A percentile compares a stretch with the other conserved stretches of the same genome.
Evolutionary conservation across 1,140 invertebrate species (phyloP).

Genomic region (Chelonus insularis): DNA sequence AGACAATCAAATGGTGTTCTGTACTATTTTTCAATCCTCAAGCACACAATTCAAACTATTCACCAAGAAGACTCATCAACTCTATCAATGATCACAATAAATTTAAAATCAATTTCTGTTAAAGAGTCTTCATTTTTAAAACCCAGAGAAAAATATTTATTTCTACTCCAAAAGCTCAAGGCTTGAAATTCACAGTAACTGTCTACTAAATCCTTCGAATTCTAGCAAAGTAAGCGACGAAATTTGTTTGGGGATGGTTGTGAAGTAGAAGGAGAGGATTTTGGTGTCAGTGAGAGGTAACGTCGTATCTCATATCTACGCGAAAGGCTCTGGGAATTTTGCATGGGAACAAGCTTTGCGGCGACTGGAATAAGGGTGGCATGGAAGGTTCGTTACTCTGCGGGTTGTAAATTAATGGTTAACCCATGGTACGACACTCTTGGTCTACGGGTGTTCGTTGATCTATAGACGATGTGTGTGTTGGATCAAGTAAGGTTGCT

Average conservation of each 20-base stretch:
- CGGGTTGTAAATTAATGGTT: conserved; percentile 60
- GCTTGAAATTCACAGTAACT: not conserved
- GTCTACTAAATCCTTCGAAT: not conserved
- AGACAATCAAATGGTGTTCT: too few species aligned
- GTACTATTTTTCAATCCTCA: too few species aligned
- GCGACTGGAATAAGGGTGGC: conserved; percentile 25
- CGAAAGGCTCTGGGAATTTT: conserved; percentile 2
- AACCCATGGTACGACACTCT: conserved; percentile 42
- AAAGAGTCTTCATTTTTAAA: too few species aligned
- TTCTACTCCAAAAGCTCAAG: too few species aligned
- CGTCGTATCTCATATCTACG: conserved; percentile 6
- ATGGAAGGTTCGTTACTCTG: conserved; percentile 49
- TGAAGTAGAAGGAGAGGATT: not conserved
- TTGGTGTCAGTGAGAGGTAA: not conserved
- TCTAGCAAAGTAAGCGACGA: not conserved
- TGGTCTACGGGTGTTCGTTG: conserved; percentile 52
- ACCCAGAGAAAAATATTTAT: too few species aligned
- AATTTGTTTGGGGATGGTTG: conserved; percentile 2
- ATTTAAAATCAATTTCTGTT: too few species aligned
- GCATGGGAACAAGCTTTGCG: not conserved
- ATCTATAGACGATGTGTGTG: conserved; percentile 52
- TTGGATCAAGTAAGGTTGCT: conserved; percentile 45
- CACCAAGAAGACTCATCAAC: too few species aligned
- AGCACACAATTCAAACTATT: too few species aligned
- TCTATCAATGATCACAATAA: too few species aligned